phyloP scores from a whole-genome alignment of 2,888 invertebrate species.

The Alcis repandata region DNA sequence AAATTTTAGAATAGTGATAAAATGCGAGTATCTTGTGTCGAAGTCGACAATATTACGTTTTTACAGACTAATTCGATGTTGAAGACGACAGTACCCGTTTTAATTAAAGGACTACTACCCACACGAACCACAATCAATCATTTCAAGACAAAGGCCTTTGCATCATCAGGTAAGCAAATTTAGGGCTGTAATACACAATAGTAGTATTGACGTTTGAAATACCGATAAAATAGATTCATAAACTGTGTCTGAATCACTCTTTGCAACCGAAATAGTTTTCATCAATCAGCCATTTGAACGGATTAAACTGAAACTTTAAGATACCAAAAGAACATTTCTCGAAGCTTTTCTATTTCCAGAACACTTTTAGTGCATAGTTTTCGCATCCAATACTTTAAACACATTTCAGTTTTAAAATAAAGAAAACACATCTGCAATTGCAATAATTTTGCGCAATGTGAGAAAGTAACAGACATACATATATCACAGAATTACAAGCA shows the following conservation, averaged over 20 bases:
- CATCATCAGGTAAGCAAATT: background rate
- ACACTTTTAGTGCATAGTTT: conserved; percentile 20
- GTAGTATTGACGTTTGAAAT: background rate
- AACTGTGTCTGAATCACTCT: conserved; percentile 9
- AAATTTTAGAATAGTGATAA: too few relatives aligned
- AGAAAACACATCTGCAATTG: conserved; percentile 22
- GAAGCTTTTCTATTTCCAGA: conserved; percentile 27
- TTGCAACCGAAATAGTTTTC: conserved; percentile 8
- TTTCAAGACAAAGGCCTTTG: background rate
- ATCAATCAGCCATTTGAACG: conserved; percentile 7
- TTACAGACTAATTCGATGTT: too few relatives aligned
- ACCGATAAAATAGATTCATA: background rate
- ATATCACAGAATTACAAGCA: conserved; percentile 1
- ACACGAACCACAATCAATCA: background rate
- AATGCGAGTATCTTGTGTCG: too few relatives aligned
- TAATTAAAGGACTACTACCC: background rate
- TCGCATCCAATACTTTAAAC: conserved; percentile 17
- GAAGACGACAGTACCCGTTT: too few relatives aligned
- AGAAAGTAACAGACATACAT: conserved; percentile 13
- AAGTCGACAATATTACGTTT: too few relatives aligned
- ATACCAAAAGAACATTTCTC: conserved; percentile 11
- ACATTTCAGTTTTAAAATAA: conserved; percentile 17
- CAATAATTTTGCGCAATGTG: conserved; percentile 19
- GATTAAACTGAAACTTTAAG: conserved; percentile 3
- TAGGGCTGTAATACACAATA: background rate